Conservation (phyloP, 2,113 vertebrate genomes). For the Bubalus kerabau region DNA sequence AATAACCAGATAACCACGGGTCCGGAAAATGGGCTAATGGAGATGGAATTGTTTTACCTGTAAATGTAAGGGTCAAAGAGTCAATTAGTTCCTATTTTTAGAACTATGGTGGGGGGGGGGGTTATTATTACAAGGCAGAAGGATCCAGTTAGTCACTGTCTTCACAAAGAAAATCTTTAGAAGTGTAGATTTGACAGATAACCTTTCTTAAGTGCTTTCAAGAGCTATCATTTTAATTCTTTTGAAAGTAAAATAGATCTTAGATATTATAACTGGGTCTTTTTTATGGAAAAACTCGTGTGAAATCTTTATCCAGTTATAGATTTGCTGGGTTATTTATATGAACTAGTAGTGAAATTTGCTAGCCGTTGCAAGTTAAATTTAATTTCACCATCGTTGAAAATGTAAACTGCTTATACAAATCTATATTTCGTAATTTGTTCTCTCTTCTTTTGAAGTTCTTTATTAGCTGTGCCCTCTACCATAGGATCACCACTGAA, state of each 20-base stretch:
- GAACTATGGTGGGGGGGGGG: not conserved
- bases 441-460: constrained; percentile 69
- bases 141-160: not conserved
- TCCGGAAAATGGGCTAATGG: not conserved
- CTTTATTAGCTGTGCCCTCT: constrained; percentile 64
- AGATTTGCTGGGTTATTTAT: not conserved
- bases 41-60: not conserved
- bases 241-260: constrained; percentile 44
- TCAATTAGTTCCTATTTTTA: not conserved
- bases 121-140: not conserved
- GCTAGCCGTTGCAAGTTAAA: constrained; percentile 22
- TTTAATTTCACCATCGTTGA: constrained; percentile 19
- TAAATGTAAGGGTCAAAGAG: not conserved
- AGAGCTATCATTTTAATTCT: constrained; percentile 11
- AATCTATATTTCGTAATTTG: constrained; percentile 39
- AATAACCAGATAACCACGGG: not conserved
- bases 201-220: not conserved
- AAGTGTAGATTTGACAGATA: constrained; percentile 32
- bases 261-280: not conserved
- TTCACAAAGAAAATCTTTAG: constrained; percentile 17
- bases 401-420: constrained; percentile 40
- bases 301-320: not conserved
- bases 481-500: constrained; percentile 1
- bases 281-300: not conserved
- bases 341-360: not conserved